These are phyloP conservation scores for Lysandra bellargus DNA, from an alignment of 2,888 invertebrate species.

Conservation along the genomic window DNA sequence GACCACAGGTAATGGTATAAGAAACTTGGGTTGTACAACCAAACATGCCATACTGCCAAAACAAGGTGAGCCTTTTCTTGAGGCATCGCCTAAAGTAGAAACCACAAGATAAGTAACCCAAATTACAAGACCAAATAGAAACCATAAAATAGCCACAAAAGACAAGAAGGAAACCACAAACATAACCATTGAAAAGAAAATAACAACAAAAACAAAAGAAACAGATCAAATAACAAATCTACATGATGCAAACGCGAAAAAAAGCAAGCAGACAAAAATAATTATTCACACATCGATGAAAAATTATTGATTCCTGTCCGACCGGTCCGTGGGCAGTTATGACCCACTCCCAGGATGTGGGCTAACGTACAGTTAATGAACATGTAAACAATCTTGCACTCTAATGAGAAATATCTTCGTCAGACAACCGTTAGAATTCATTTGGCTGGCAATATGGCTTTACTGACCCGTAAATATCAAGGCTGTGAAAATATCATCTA, in stretches of 20 bases:
- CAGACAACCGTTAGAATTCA: conserved; percentile 13
- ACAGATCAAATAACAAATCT: not conserved
- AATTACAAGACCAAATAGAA: too few species aligned
- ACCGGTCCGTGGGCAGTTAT: conserved; percentile 1
- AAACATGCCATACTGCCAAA: too few species aligned
- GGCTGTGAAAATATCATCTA: too few species aligned
- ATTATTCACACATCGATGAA: not conserved
- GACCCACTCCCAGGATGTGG: conserved; percentile 20
- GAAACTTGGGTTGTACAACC: too few species aligned
- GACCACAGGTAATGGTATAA: too few species aligned
- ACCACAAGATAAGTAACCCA: too few species aligned
- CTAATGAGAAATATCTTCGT: conserved; percentile 11
- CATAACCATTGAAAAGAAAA: too few species aligned
- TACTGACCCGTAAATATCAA: too few species aligned
- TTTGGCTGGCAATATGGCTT: not conserved
- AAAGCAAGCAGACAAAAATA: not conserved
- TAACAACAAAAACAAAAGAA: not conserved
- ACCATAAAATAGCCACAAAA: too few species aligned
- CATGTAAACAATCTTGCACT: conserved; percentile 8
- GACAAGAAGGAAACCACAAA: too few species aligned
- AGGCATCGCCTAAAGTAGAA: too few species aligned
- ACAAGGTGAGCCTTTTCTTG: too few species aligned
- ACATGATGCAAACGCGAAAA: not conserved
- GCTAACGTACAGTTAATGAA: conserved; percentile 22
- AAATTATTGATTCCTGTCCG: not conserved